Conservation (phyloP, 2,113 vertebrate genomes). For the Macquaria australasica region DNA sequence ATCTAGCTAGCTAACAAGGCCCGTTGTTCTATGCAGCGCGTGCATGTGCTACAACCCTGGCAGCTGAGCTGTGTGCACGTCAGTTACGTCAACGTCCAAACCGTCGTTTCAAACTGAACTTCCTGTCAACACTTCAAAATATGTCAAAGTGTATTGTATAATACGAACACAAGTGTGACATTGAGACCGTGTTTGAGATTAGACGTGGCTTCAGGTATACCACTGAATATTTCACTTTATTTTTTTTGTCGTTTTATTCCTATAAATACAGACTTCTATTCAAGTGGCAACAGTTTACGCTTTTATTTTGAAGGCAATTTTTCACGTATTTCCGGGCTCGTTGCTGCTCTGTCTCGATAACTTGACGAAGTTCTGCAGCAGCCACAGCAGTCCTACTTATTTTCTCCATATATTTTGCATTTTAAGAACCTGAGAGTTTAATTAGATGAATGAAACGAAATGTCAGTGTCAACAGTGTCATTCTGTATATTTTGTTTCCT, state of each 20-base stretch:
- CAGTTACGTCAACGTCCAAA: not conserved
- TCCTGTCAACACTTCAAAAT: constrained; percentile 52
- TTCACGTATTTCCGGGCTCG: constrained; percentile 28
- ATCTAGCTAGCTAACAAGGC: not conserved
- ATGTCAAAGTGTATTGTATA: not conserved
- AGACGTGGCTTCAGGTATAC: accelerated
- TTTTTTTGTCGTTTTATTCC: accelerated
- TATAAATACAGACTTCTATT: not conserved
- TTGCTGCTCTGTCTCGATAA: not conserved
- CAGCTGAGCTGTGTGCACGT: constrained; percentile 21
- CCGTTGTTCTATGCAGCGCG: constrained; percentile 4
- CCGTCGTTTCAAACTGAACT: not conserved
- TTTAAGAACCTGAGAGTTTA: not conserved
- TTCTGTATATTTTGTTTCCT: not conserved
- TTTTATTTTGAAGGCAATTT: constrained; percentile 44
- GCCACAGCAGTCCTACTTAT: not conserved
- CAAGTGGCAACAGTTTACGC: accelerated
- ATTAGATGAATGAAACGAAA: not conserved
- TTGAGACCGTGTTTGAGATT: accelerated
- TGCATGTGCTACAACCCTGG: constrained; percentile 12
- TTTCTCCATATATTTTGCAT: not conserved
- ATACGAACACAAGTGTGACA: not conserved
- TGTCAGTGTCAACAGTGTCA: not conserved
- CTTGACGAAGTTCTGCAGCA: not conserved
- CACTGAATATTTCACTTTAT: not conserved